Conservation (phyloP, 2,797 vertebrate genomes). For the Mormyrops attenuatus region DNA sequence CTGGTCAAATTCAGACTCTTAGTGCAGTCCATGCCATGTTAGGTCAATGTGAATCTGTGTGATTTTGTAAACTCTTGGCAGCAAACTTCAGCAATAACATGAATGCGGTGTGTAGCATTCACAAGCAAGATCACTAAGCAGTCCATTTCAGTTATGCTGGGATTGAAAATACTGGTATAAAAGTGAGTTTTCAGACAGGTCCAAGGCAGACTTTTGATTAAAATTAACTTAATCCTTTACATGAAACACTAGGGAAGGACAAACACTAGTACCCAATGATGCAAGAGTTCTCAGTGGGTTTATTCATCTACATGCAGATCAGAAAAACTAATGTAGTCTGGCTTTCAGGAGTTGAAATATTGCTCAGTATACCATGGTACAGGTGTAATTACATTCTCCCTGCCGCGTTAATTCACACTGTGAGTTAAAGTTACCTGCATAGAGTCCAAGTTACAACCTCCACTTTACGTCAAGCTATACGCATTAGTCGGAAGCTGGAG, state of each 20-base stretch:
- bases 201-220: not conserved
- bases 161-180: not conserved
- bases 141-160: not conserved
- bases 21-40: not conserved
- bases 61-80: not conserved
- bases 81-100: not conserved
- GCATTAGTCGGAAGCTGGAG: not conserved
- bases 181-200: not conserved
- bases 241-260: not conserved
- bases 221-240: not conserved
- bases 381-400: not conserved
- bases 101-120: not conserved
- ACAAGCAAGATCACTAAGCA: not conserved
- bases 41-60: not conserved
- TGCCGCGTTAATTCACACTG: not conserved
- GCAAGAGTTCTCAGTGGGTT: not conserved
- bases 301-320: constrained; percentile 2
- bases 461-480: not conserved
- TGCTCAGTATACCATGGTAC: constrained; percentile 14
- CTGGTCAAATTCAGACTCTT: not conserved
- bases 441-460: not conserved
- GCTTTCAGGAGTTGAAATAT: constrained; percentile 18
- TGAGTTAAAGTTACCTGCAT: constrained; percentile 16
- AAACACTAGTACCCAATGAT: not conserved
- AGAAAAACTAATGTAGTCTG: not conserved